Percentiles rank a stretch among this genome's conserved stretches.
Conservation (phyloP, 2,888 invertebrate genomes). For the Sinodicranocentrus sp. region DNA sequence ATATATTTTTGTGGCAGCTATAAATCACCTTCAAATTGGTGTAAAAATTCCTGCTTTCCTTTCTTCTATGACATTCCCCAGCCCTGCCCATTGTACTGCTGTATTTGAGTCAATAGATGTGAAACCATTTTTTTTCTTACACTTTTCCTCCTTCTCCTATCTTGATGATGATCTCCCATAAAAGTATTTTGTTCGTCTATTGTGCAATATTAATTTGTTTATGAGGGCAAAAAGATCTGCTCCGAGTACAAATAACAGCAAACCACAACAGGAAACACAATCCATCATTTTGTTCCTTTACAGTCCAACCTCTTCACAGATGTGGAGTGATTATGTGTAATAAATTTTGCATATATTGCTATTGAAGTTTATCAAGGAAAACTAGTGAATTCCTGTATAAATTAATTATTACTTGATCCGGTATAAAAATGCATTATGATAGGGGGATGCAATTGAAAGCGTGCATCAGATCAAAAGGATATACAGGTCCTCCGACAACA, state of each 20-base stretch:
- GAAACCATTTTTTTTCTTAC: too few species aligned
- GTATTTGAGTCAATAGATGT: constrained; percentile 8
- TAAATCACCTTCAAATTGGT: constrained; percentile 70
- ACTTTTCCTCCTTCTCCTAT: constrained; percentile 19
- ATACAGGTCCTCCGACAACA: constrained; percentile 55
- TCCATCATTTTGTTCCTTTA: too few species aligned
- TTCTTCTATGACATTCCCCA: constrained; percentile 42
- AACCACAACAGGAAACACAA: constrained; percentile 27
- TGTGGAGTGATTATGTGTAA: too few species aligned
- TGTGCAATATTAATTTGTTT: constrained; percentile 62
- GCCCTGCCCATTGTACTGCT: constrained; percentile 53
- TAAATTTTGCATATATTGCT: too few species aligned
- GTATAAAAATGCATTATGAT: not conserved
- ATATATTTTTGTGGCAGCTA: constrained; percentile 53
- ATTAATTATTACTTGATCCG: too few species aligned
- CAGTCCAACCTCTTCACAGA: too few species aligned
- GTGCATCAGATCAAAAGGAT: constrained; percentile 2
- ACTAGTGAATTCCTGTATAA: too few species aligned
- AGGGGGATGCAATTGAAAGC: too few species aligned
- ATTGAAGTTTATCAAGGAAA: too few species aligned
- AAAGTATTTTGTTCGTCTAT: constrained; percentile 41
- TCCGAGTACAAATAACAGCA: constrained; percentile 26
- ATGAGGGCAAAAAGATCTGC: constrained; percentile 8
- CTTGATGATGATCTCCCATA: constrained; percentile 39
- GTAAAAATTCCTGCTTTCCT: constrained; percentile 66